These are phyloP conservation scores for Cydia amplana DNA, from an alignment of 1,140 invertebrate species.

Conservation along the genomic window DNA sequence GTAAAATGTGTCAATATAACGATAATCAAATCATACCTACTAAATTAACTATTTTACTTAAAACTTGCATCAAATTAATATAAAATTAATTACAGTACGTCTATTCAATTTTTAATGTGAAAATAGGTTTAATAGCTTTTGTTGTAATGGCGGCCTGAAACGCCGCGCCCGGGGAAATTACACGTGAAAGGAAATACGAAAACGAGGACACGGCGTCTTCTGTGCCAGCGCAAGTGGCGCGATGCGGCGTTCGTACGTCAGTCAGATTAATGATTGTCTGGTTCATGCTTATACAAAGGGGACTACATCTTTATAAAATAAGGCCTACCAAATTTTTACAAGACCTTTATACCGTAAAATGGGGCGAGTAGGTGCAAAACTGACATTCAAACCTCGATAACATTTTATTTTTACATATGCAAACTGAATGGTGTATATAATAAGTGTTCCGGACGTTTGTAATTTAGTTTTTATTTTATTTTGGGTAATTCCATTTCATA, in stretches of 20 bases:
- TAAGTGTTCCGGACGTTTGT: too few relatives aligned
- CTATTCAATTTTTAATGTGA: neutral
- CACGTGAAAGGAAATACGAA: conserved; percentile 53
- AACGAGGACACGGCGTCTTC: conserved; percentile 27
- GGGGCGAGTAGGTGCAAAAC: too few relatives aligned
- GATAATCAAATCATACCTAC: neutral
- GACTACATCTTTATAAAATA: too few relatives aligned
- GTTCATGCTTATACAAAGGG: neutral
- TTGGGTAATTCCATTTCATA: too few relatives aligned
- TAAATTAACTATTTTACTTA: neutral
- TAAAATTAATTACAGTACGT: neutral
- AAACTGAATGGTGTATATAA: too few relatives aligned
- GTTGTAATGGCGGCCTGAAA: conserved; percentile 21
- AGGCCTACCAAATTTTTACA: too few relatives aligned
- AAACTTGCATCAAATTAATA: too few relatives aligned
- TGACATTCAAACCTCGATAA: too few relatives aligned
- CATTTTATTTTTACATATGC: too few relatives aligned
- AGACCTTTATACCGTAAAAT: too few relatives aligned
- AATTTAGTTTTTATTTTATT: too few relatives aligned
- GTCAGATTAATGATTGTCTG: conserved; percentile 31
- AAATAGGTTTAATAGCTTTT: conserved; percentile 7
- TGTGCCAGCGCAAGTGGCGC: neutral
- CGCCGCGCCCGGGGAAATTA: conserved; percentile 57
- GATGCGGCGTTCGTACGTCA: conserved; percentile 12
- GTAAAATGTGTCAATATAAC: neutral